Conservation (phyloP, 37 sponge, comb jelly and placozoan species). For the Mnemiopsis leidyi region DNA sequence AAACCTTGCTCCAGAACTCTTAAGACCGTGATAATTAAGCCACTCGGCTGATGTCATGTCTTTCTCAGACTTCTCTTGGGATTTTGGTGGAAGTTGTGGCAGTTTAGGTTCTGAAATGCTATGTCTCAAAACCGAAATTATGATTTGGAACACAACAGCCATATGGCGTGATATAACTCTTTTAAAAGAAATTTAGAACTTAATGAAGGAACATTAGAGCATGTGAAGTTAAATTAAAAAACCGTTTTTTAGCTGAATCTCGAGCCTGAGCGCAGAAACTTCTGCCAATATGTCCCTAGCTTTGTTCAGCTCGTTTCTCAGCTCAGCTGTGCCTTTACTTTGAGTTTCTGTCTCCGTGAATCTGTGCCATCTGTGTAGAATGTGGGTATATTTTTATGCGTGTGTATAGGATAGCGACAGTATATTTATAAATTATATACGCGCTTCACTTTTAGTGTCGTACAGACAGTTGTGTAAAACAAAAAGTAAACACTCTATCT, state of each 20-base stretch:
- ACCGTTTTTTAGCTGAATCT: slow-evolving; percentile 26
- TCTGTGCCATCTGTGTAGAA: background rate
- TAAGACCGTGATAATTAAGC: background rate
- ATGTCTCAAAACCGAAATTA: too few relatives aligned
- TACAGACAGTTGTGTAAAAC: too few relatives aligned
- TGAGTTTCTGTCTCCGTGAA: background rate
- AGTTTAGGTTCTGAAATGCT: background rate
- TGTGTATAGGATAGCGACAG: too few relatives aligned
- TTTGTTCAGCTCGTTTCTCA: background rate
- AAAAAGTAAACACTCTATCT: too few relatives aligned
- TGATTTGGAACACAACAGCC: too few relatives aligned
- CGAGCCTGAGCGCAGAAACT: slow-evolving; percentile 18
- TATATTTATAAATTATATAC: too few relatives aligned
- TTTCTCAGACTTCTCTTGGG: background rate
- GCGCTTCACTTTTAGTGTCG: too few relatives aligned
- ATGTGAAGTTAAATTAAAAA: too few relatives aligned
- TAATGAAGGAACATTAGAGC: too few relatives aligned
- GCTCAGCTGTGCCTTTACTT: background rate
- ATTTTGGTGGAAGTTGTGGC: background rate
- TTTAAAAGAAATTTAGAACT: too few relatives aligned
- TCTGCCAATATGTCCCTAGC: slow-evolving; percentile 49
- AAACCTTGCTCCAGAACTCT: background rate
- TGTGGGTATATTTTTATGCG: too few relatives aligned
- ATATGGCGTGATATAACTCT: too few relatives aligned
- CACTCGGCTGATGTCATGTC: slow-evolving; percentile 33